phyloP scores from a whole-genome alignment of 2,113 vertebrate species.

The Poecile atricapillus region DNA sequence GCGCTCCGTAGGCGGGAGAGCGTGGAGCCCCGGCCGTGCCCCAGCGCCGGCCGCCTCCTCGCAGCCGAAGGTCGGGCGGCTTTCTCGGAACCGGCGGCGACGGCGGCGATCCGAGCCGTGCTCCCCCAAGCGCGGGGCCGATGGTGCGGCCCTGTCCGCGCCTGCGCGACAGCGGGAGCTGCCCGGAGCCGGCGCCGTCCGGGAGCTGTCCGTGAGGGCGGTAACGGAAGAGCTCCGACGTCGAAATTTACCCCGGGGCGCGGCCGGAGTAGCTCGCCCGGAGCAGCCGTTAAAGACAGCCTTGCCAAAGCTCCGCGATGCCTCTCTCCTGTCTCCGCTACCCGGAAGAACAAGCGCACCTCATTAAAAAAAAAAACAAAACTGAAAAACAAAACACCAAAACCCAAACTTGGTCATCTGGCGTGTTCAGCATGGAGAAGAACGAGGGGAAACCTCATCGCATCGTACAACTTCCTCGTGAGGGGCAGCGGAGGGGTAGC shows the following conservation, averaged over 20 bases:
- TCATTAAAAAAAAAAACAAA: not conserved
- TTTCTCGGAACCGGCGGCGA: no score
- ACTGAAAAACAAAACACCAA: not conserved
- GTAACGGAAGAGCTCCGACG: accelerated
- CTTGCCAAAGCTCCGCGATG: accelerated
- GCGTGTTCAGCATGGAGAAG: not conserved
- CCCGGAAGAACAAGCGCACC: not conserved
- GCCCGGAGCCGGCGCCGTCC: not conserved
- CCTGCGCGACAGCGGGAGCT: not conserved
- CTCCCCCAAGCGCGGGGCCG: accelerated
- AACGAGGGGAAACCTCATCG: not conserved
- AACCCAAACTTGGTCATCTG: not conserved
- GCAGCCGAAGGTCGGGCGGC: accelerated
- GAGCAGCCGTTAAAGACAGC: not conserved
- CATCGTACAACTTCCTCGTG: not conserved
- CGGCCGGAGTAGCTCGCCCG: no score
- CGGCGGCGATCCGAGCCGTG: accelerated
- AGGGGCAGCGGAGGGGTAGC: not conserved
- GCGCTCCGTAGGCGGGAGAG: accelerated
- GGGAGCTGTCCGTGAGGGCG: not conserved
- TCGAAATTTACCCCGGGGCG: no score
- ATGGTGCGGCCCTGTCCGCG: not conserved
- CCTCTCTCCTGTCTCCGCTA: accelerated
- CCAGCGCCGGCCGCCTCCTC: accelerated
- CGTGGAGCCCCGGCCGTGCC: accelerated